Evolutionary conservation across 2,797 vertebrate genomes (phyloP).

Genomic region (Tiaroga cobitis): DNA sequence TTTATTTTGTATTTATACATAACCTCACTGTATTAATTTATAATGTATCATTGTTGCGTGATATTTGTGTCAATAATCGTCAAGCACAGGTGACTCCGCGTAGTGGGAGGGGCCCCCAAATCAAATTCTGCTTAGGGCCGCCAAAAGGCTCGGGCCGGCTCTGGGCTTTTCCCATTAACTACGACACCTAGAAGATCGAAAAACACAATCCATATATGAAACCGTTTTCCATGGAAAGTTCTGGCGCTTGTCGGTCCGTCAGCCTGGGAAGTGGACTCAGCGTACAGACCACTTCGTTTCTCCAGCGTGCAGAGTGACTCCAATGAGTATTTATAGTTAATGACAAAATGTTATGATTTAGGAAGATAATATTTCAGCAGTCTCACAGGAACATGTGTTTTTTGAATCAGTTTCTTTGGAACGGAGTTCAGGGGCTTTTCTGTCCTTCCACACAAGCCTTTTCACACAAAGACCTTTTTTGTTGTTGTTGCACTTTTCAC

Average conservation of each 20-base stretch:
- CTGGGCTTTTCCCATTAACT: constrained; percentile 73
- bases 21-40: too few species aligned
- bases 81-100: too few species aligned
- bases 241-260: constrained; percentile 75
- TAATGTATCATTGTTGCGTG: too few species aligned
- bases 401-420: constrained; percentile 74
- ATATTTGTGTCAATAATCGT: too few species aligned
- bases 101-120: too few species aligned
- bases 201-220: constrained; percentile 64
- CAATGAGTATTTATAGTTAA: constrained; percentile 79
- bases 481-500: constrained; percentile 43
- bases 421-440: constrained; percentile 71
- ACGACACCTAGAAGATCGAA: constrained; percentile 67
- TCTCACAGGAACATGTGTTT: constrained; percentile 78
- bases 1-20: too few species aligned
- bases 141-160: too few species aligned
- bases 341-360: constrained; percentile 79
- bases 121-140: too few species aligned
- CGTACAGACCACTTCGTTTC: constrained; percentile 72
- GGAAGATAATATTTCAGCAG: constrained; percentile 78
- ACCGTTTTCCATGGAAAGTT: constrained; percentile 80
- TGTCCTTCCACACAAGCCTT: constrained; percentile 65
- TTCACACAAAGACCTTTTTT: constrained; percentile 61
- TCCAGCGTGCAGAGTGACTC: constrained; percentile 71
- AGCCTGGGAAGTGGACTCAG: constrained; percentile 66